Base-by-base conservation (phyloP, 1,140 invertebrate species). In the Araneus ventricosus region DNA sequence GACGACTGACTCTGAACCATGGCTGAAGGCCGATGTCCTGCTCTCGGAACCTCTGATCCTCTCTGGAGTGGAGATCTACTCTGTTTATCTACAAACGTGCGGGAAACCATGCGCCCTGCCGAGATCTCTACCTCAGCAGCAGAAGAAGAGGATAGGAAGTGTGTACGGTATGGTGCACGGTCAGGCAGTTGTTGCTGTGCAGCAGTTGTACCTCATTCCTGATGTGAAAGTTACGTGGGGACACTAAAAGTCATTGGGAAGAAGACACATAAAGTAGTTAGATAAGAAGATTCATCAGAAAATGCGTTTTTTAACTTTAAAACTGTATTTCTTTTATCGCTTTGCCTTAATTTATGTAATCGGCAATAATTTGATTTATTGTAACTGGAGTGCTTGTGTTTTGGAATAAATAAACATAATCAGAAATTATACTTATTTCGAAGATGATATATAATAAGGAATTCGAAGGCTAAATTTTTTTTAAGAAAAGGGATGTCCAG, bases 31-130 rank as follows among this genome's bases (percentile, higher is more conserved):
- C 1, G 91, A 93, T 22, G 30, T 93, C 63, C 24, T 79, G 27
- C 70, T 93, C 34, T 63, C n/a, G 30, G 84, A 93, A 61, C 67
- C 91, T 22, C 84, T 93, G 22, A 86, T 87, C 45, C 85, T 93
- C 10, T 41, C 27, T 27, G 30, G 37, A 37, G 30, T 17, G 30
- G 67, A 93, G 41, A 93, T 93, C 10, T 93, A 79, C 30, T 80
- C 91, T 14, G 30, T 88, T 80, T 79, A 87, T 39, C 52, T 93
- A 0, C 17, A 30, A n/a, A 59, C 34, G 3, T 24, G 22, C n/a
- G 45, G 37, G 24, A 37, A 79, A 61, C 59, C n/a, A 27, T 75
- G 41, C 37, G 14, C 41, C 27, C 41, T 80, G 34, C 84, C 84
- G 4, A 79, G 34, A 8, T 30, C 27, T 1, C 37, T 80, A 34